Conservation (phyloP, 2,888 invertebrate species). For the Bombylius major region DNA sequence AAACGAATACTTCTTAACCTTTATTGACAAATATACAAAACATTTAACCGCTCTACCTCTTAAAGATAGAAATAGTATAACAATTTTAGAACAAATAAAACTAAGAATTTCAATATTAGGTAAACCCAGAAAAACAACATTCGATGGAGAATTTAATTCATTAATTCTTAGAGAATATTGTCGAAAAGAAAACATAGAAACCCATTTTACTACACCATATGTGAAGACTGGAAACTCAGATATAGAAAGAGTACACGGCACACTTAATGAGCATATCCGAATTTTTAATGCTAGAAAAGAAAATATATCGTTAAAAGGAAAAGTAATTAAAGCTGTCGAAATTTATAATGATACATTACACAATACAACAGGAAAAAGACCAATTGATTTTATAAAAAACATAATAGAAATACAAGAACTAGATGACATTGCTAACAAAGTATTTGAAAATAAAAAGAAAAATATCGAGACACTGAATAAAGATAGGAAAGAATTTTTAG, state of each 20-base stretch:
- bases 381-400: too few species aligned
- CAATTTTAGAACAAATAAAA: constrained; percentile 2
- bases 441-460: too few species aligned
- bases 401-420: too few species aligned
- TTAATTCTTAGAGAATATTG: constrained; percentile 8
- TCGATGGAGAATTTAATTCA: constrained; percentile 10
- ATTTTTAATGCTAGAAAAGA: background rate
- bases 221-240: constrained; percentile 6
- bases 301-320: background rate
- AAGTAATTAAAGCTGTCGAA: background rate
- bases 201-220: background rate
- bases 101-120: constrained; percentile 6
- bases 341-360: too few species aligned
- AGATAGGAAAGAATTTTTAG: too few species aligned
- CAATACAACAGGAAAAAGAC: too few species aligned
- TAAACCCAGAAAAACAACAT: constrained; percentile 6
- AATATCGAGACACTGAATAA: too few species aligned
- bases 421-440: too few species aligned
- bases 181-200: background rate
- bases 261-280: constrained; percentile 2
- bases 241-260: constrained; percentile 2
- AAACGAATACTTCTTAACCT: constrained; percentile 5
- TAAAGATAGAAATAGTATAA: constrained; percentile 8
- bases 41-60: constrained; percentile 4
- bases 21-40: constrained; percentile 11